These are phyloP conservation scores for Phragmatobia fuliginosa DNA, from an alignment of 2,888 invertebrate genomes.

Conservation along the genomic window DNA sequence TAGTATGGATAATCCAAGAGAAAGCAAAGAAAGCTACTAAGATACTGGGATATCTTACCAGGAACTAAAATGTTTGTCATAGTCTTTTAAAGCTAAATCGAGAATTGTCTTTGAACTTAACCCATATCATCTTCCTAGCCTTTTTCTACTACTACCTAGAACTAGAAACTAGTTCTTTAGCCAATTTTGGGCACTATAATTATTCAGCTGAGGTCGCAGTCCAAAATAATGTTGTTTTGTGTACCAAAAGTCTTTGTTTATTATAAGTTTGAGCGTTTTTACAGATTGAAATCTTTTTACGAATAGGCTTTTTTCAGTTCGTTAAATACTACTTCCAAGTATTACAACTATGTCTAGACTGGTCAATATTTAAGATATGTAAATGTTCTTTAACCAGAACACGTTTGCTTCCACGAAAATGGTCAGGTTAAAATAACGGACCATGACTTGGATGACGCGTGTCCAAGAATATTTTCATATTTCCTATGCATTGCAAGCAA, in stretches of 20 bases:
- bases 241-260: background rate
- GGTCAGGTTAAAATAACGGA: constrained; percentile 44
- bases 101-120: too few relatives aligned
- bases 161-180: too few relatives aligned
- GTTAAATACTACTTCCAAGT: constrained; percentile 68
- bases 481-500: background rate
- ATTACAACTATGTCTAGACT: constrained; percentile 74
- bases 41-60: background rate
- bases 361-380: constrained; percentile 74
- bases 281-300: constrained; percentile 42
- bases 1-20: too few relatives aligned
- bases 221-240: background rate
- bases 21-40: background rate
- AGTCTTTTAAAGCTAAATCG: too few relatives aligned
- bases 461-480: background rate
- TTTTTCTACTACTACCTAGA: too few relatives aligned
- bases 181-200: too few relatives aligned
- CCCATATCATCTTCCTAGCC: too few relatives aligned
- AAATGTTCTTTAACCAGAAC: constrained; percentile 59
- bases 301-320: constrained; percentile 64
- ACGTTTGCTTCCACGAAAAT: constrained; percentile 30
- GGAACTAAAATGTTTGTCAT: too few relatives aligned
- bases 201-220: background rate
- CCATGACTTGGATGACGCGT: background rate
- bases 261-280: background rate